Evolutionary conservation across 2,113 vertebrate species (phyloP), one percentile per base, ranked within the genome.

Genomic region (Plecotus auritus): DNA sequence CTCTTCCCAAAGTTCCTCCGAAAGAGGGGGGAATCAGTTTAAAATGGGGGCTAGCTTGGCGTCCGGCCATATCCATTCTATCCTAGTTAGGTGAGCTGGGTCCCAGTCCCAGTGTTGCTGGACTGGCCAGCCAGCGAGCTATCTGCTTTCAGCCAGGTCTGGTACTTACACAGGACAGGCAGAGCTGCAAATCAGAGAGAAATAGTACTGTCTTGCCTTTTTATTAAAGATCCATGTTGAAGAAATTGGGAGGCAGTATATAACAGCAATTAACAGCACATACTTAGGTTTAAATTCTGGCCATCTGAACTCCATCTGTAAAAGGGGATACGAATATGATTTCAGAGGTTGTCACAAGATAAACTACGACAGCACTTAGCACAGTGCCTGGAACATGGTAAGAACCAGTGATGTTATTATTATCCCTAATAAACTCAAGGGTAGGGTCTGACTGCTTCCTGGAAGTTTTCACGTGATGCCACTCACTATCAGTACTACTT

Each of bases 311-410:
- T 17, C 76, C 37, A 66, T 78, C 76, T 67, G 35, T 73, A 72
- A 64, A 82, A 56, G 16, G 61, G 17, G 49, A 61, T 6, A 11
- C 2, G 7, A 22, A 35, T 13, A 42, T 0, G 3, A 51, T 72
- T 67, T 93, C 87, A 89, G 37, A 70, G 84, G 9, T n/a, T 45
- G 81, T 88, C 28, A n/a, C 26, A 66, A 74, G 45, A 77, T 61
- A 54, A 82, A 51, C 83, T 76, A 56, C 61, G 88, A 56, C 88
- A 93, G 70, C 37, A 2, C 56, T 76, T 59, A 32, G 35, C 11
- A 49, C 32, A 30, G 49, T 51, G 49, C 54, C 66, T 30, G 20
- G 59, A 35, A 77, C 56, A 3, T 10, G 81, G 81, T 51, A 61
- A 56, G 45, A 61, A 66, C 45, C 66, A 16, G 61, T 47, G 54